These are phyloP conservation scores for Arrhopalites spinosus DNA, from an alignment of 2,888 invertebrate genomes.

Conservation along the genomic window DNA sequence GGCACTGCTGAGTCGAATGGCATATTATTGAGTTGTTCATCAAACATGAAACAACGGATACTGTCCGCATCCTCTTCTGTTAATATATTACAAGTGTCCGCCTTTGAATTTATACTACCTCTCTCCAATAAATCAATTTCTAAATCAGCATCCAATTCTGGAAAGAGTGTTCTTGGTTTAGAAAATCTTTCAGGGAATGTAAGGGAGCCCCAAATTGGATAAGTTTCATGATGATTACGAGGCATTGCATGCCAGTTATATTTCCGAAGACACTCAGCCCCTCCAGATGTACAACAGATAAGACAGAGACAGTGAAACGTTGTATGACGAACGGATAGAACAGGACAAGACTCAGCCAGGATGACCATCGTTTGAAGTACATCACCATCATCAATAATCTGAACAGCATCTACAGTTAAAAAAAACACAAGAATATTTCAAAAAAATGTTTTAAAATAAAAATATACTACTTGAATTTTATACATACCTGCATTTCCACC, in stretches of 20 bases:
- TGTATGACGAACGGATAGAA: constrained; percentile 87
- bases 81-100: constrained; percentile 43
- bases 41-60: constrained; percentile 29
- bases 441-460: too few relatives aligned
- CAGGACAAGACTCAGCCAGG: constrained; percentile 77
- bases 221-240: constrained; percentile 53
- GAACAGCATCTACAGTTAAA: constrained; percentile 74
- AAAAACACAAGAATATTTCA: too few relatives aligned
- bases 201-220: constrained; percentile 49
- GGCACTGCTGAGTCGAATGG: background rate
- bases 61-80: constrained; percentile 47
- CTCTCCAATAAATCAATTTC: constrained; percentile 41
- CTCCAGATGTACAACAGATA: constrained; percentile 79
- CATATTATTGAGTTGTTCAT: background rate
- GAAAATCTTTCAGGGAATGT: constrained; percentile 11
- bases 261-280: constrained; percentile 77
- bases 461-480: too few relatives aligned
- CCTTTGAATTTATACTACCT: constrained; percentile 46
- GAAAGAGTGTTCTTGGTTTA: constrained; percentile 13
- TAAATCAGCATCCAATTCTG: constrained; percentile 36
- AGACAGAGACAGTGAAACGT: constrained; percentile 87
- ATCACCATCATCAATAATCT: constrained; percentile 69
- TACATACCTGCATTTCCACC: too few relatives aligned
- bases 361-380: constrained; percentile 64
- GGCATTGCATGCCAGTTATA: constrained; percentile 63